Evolutionary conservation across 2,888 invertebrate genomes (phyloP), one percentile per base, ranked within the genome.

Genomic region (Celastrina argiolus): DNA sequence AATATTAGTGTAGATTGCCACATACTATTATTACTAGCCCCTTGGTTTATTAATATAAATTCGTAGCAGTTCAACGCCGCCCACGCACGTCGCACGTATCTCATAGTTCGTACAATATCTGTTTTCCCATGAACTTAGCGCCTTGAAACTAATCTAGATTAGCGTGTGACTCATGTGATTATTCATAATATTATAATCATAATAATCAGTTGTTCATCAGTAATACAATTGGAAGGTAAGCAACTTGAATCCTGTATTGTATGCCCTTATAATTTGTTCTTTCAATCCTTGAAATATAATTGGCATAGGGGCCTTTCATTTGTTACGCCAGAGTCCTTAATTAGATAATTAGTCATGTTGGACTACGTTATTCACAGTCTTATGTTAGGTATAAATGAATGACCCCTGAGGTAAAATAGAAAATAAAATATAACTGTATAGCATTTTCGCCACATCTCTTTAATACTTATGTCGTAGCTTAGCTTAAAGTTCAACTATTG

Each of bases 51-150:
- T 28, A 26, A 56, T 26, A 56, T 56, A 56, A 56, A 56, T 61
- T 58, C 56, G 61, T 61, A 14, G 61, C 61, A 26, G 56, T 45
- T 39, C 22, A 36, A 14, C 22, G 22, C 61, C 12, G 1, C 61
- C 61, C 39, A 61, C 61, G 39, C 61, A 14, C 6, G 28, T 5
- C 56, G 8, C 3, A 2, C 22, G 26, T 51, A 51, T 3, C 56
- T 56, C 39, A 61, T 22, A 39, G 39, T 61, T 61, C 61, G 22
- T 22, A 61, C 61, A 39, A 39, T 61, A 61, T 39, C 59, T 7
- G 39, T 61, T 34, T 59, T 61, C 61, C 61, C 61, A 61, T 61
- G 61, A 61, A 61, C 61, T 18, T 14, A 36, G 2, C 22, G 39
- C 61, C 61, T 61, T 61, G 61, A 39, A 61, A 12, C 22, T 51